Percentiles rank a stretch among this genome's conserved stretches.
phyloP scores from a whole-genome alignment of 2,113 vertebrate genomes.

The Syngnathoides biaculeatus region DNA sequence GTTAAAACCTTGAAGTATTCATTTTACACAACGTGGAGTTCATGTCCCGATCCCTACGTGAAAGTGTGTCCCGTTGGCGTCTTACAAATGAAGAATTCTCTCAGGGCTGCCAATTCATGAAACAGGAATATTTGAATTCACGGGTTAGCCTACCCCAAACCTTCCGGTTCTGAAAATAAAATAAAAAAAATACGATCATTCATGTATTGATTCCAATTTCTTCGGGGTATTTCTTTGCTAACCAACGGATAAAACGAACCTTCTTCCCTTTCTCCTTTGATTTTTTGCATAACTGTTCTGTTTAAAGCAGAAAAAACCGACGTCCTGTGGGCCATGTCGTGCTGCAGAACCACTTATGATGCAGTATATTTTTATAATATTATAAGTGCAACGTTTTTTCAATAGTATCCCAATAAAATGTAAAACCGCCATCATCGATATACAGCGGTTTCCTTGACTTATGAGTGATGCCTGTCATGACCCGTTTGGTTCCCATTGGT shows the following conservation, averaged over 20 bases:
- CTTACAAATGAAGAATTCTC: not conserved
- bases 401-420: no score
- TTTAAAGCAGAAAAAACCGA: not conserved
- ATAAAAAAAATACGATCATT: not conserved
- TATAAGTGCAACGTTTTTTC: no score
- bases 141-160: no score
- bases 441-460: no score
- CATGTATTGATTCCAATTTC: not conserved
- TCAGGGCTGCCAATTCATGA: conserved; percentile 3
- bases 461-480: no score
- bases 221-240: not conserved
- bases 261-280: no score
- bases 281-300: not conserved
- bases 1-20: conserved; percentile 14
- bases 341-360: not conserved
- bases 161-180: not conserved
- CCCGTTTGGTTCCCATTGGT: no score
- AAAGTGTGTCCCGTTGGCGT: conserved; percentile 8
- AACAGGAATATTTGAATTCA: conserved; percentile 6
- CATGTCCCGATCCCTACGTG: conserved; percentile 4
- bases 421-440: no score
- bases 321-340: not conserved
- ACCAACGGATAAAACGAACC: conserved; percentile 43
- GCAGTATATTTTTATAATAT: no score
- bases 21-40: not conserved